Conservation (phyloP, 2,888 invertebrate genomes). For the Axea sp. region DNA sequence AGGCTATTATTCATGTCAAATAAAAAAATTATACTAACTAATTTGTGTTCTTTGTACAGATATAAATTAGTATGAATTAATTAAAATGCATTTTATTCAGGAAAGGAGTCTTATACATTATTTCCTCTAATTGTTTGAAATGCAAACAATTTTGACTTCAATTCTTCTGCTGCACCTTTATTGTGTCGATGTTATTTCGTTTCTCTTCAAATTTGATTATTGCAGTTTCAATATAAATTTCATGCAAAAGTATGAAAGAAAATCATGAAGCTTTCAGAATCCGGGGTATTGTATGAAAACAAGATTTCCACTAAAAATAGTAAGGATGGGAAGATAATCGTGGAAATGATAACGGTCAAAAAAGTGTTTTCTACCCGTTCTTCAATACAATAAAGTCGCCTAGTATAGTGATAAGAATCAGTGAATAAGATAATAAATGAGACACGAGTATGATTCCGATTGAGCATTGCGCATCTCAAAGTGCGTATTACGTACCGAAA, state of each 20-base stretch:
- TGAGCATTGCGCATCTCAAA: slow-evolving; percentile 15
- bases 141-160: too few relatives aligned
- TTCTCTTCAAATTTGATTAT: slow-evolving; percentile 17
- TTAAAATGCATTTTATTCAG: too few relatives aligned
- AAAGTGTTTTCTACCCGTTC: slow-evolving; percentile 46
- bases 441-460: slow-evolving; percentile 42
- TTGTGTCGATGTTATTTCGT: not conserved
- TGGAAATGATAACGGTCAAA: slow-evolving; percentile 37
- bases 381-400: slow-evolving; percentile 45
- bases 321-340: slow-evolving; percentile 25
- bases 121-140: too few relatives aligned
- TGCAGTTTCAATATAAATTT: not conserved
- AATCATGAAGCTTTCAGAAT: slow-evolving; percentile 22
- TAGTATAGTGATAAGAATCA: slow-evolving; percentile 15
- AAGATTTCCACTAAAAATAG: slow-evolving; percentile 16
- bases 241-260: slow-evolving; percentile 17
- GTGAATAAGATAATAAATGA: slow-evolving; percentile 52
- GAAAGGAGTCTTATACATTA: too few relatives aligned
- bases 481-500: slow-evolving; percentile 24
- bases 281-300: slow-evolving; percentile 4
- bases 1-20: too few relatives aligned
- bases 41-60: too few relatives aligned
- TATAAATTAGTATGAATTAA: too few relatives aligned
- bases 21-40: too few relatives aligned
- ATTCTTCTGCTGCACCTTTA: not conserved